Percentiles rank a stretch among this genome's conserved stretches.
Conservation (phyloP, 2,113 vertebrate genomes). For the Ctenodactylus gundi region DNA sequence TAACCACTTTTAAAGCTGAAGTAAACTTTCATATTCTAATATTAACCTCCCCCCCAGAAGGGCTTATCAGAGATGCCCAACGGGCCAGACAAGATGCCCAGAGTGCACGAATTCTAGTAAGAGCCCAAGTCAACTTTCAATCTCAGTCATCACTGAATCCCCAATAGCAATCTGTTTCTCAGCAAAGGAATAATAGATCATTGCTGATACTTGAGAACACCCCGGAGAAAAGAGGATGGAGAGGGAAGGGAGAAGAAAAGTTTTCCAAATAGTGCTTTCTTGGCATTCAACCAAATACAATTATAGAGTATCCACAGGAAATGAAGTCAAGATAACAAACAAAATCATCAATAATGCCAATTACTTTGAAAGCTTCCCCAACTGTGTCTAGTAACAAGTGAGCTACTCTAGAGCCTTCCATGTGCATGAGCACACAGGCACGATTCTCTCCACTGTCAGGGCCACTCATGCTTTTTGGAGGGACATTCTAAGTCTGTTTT, state of each 20-base stretch:
- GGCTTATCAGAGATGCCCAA: not conserved
- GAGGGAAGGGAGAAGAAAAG: not conserved
- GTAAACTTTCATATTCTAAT: not conserved
- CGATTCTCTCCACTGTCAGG: not conserved
- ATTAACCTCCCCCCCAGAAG: not conserved
- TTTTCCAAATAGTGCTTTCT: constrained; percentile 49
- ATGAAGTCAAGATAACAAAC: constrained; percentile 59
- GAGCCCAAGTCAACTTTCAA: constrained; percentile 42
- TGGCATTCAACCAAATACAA: constrained; percentile 61
- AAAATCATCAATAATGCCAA: constrained; percentile 46
- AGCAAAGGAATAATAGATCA: constrained; percentile 45
- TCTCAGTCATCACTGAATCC: not conserved
- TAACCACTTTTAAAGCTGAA: constrained; percentile 21
- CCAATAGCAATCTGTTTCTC: constrained; percentile 52
- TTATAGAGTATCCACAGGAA: constrained; percentile 55
- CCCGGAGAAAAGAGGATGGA: constrained; percentile 40
- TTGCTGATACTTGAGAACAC: constrained; percentile 59
- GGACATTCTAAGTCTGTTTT: not conserved
- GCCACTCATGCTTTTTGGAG: not conserved
- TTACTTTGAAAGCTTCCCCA: constrained; percentile 45
- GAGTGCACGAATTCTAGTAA: constrained; percentile 15
- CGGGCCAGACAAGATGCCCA: constrained; percentile 34
- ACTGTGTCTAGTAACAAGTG: not conserved
- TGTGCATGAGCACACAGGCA: no score
- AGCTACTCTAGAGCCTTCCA: not conserved